These are phyloP conservation scores for Spicauda simplicius DNA, from an alignment of 2,888 invertebrate genomes.

Conservation along the genomic window DNA sequence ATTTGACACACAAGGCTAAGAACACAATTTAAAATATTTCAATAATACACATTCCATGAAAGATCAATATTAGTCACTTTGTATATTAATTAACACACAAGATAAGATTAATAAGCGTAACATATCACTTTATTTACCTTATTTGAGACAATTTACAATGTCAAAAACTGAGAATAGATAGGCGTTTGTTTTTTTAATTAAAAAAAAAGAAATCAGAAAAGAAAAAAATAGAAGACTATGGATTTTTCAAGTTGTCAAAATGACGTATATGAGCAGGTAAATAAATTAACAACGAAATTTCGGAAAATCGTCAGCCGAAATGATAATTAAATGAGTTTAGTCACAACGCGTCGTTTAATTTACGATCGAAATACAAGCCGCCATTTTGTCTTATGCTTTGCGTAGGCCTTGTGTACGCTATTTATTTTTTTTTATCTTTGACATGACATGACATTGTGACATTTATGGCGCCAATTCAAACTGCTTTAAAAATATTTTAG, in stretches of 20 bases:
- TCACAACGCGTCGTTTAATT: neutral
- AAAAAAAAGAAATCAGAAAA: conserved; percentile 65
- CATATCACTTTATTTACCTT: conserved; percentile 15
- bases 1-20: conserved; percentile 7
- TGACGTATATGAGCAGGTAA: conserved; percentile 34
- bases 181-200: conserved; percentile 73
- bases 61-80: neutral
- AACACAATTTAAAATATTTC: neutral
- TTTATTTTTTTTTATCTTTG: conserved; percentile 6
- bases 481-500: neutral
- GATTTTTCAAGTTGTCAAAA: conserved; percentile 59
- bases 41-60: neutral
- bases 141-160: conserved; percentile 27
- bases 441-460: neutral
- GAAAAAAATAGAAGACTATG: conserved; percentile 63
- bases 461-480: conserved; percentile 1
- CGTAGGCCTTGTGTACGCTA: neutral
- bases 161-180: conserved; percentile 55
- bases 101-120: conserved; percentile 8
- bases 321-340: neutral
- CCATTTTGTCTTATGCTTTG: conserved; percentile 17
- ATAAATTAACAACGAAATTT: neutral
- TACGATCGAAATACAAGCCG: conserved; percentile 7
- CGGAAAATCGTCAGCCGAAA: neutral
- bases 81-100: neutral